Percentiles rank a stretch among this genome's conserved stretches.
Evolutionary conservation across 1,140 invertebrate genomes (phyloP).

Genomic region (Theocolax elegans): DNA sequence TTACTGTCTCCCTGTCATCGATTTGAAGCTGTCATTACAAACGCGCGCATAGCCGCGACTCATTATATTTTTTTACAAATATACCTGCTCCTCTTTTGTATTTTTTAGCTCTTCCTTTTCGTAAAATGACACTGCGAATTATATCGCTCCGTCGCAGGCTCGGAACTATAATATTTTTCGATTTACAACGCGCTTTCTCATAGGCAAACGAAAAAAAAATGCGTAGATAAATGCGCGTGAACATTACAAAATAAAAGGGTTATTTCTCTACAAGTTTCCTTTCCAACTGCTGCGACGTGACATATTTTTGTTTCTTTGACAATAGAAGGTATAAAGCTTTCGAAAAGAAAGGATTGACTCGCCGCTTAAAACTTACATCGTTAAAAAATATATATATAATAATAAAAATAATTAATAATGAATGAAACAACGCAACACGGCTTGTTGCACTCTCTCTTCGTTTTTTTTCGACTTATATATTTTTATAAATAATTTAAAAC

Average conservation of each 20-base stretch:
- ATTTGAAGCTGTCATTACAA: background rate
- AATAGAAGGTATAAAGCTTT: too few relatives aligned
- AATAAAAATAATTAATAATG: background rate
- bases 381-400: background rate
- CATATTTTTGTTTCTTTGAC: conserved; percentile 3
- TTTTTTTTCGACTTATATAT: conserved; percentile 33
- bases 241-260: conserved; percentile 57
- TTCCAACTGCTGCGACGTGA: conserved; percentile 29
- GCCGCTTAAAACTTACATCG: too few relatives aligned
- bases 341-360: too few relatives aligned
- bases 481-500: conserved; percentile 35
- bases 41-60: background rate
- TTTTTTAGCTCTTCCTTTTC: background rate
- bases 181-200: too few relatives aligned
- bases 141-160: conserved; percentile 8
- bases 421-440: conserved; percentile 22
- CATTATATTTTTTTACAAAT: conserved; percentile 11
- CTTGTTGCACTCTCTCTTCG: too few relatives aligned
- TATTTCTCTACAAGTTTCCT: too few relatives aligned
- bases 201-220: conserved; percentile 54
- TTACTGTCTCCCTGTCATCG: too few relatives aligned
- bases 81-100: background rate
- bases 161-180: too few relatives aligned
- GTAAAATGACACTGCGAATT: conserved; percentile 23
- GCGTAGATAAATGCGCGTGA: conserved; percentile 57